phyloP scores from a whole-genome alignment of 92 coral and sea anemone genomes.

The Nematostella vectensis region DNA sequence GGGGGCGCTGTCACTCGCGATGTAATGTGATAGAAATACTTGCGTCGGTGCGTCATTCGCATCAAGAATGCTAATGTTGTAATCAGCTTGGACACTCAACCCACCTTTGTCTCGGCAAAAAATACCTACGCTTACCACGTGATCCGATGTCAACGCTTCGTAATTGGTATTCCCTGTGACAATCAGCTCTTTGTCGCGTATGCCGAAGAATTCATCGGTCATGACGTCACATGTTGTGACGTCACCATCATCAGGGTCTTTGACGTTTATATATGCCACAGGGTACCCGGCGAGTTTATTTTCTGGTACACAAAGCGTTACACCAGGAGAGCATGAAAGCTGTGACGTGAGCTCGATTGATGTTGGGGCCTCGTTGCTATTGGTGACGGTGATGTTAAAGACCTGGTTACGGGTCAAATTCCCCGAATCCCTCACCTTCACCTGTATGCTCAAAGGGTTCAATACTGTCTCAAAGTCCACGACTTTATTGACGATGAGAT shows the following conservation, averaged over 20 bases:
- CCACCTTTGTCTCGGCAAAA: slow-evolving; percentile 49
- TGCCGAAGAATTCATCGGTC: slow-evolving; percentile 28
- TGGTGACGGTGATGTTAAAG: slow-evolving; percentile 35
- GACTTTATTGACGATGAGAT: slow-evolving; percentile 22
- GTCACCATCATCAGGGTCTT: slow-evolving; percentile 48
- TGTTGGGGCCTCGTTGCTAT: slow-evolving; percentile 49
- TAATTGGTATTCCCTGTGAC: slow-evolving; percentile 47
- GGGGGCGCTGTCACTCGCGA: slow-evolving; percentile 45
- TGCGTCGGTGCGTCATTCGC: slow-evolving; percentile 43
- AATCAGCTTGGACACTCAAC: slow-evolving; percentile 12
- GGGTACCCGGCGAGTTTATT: slow-evolving; percentile 42
- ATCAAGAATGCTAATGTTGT: slow-evolving; percentile 38
- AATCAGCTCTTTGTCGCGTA: slow-evolving; percentile 25
- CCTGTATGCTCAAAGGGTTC: slow-evolving; percentile 13
- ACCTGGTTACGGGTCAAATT: slow-evolving; percentile 30
- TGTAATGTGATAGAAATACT: slow-evolving; percentile 38
- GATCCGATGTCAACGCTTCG: slow-evolving; percentile 34
- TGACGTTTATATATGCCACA: slow-evolving; percentile 28
- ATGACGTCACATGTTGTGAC: slow-evolving; percentile 35
- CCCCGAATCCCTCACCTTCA: slow-evolving; percentile 38
- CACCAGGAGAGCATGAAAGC: slow-evolving; percentile 13
- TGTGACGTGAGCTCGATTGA: slow-evolving; percentile 12
- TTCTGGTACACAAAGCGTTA: slow-evolving; percentile 39
- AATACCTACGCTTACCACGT: slow-evolving; percentile 24
- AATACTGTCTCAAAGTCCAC: slow-evolving; percentile 35